Evolutionary conservation across 2,113 vertebrate species (phyloP), one percentile per base, ranked within the genome.

Genomic region (Suricata suricatta): DNA sequence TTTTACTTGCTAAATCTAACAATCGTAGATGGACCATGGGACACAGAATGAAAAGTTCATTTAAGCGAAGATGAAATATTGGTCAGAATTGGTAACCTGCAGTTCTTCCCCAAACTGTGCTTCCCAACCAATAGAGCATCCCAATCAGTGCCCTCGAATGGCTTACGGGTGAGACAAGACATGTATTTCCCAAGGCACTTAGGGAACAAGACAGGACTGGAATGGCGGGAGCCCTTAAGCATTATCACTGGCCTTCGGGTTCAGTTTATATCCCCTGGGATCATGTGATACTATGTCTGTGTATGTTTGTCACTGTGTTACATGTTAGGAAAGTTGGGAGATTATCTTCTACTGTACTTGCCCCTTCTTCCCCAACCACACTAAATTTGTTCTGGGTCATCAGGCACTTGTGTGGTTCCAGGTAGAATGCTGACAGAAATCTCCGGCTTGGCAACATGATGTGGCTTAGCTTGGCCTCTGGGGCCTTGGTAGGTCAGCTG

Each of bases 51-150:
- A 66, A 79, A 88, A 82, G 0, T 27, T 76, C 79, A 63, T 69
- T 94, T 71, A 83, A 90, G 33, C 66, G 54, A 95, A 86, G 54
- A 93, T 95, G 16, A 64, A 88, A 91, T 68, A 95, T 25, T 14
- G 7, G 15, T 6, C 5, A 94, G 47, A 57, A 10, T 38, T 35
- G 29, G 25, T 14, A 81, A 35, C 17, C 33, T 94, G 17, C 8
- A 86, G 71, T 57, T 87, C 17, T 13, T 91, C 27, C 27, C 2
- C 8, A 63, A 35, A 16, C 9, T 60, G 3, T 35, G 4, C 3
- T 68, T 54, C 44, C 66, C 16, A 41, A 52, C 19, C 13, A 76
- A 8, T 50, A 85, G 57, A 41, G 11, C 31, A 60, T 64, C 5
- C 7, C 33, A 92, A 60, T 1, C 17, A 50, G 25, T 19, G 35